Evolutionary conservation across 2,113 vertebrate species (phyloP), one percentile per base, ranked within the genome.

Genomic region (Eptatretus burgeri): DNA sequence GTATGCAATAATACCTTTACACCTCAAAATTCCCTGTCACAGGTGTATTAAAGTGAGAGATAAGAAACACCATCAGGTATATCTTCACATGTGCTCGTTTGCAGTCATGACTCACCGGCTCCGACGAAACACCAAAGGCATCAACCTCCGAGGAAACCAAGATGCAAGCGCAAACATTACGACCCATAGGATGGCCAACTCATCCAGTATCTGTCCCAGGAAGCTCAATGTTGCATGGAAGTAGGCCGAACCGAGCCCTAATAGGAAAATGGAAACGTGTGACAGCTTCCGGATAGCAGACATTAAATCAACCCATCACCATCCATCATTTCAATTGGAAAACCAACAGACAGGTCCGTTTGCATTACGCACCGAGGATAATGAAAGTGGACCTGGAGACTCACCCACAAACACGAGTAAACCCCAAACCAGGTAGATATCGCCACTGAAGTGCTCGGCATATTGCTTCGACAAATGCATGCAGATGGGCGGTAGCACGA

Each of bases 161-260:
- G 94, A 93, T 68, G 79, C 87, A 64, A 98, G 76, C 64, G 83
- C 89, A 71, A 85, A 98, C 87, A 93, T 95, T 63, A 98, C 74
- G 66, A 98, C 89, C 89, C 91, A 98, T 10, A 95, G 77, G 65
- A 98, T 85, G 64, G 89, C 85, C 67, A 95, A 70, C 68, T 98
- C 91, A 67, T 95, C 91, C 67, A 98, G 75, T 86, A 98, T 94
- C 74, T 98, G 91, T 52, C 89, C 91, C 53, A 98, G 74, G 73
- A 98, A 98, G 73, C 89, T 98, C 67, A 98, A 80, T 0, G 89
- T 98, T 63, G 91, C 91, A 0, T 95, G 91, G 68, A 98, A 98
- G 70, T 95, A 98, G 51, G 87, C 84, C 0, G 89, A 98, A 51
- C 91, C 89, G 63, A 93, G 93, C 67, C 89, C 89, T 96, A 49